Evolutionary conservation across 2,888 invertebrate species (phyloP).

Genomic region (Apodemia zela): DNA sequence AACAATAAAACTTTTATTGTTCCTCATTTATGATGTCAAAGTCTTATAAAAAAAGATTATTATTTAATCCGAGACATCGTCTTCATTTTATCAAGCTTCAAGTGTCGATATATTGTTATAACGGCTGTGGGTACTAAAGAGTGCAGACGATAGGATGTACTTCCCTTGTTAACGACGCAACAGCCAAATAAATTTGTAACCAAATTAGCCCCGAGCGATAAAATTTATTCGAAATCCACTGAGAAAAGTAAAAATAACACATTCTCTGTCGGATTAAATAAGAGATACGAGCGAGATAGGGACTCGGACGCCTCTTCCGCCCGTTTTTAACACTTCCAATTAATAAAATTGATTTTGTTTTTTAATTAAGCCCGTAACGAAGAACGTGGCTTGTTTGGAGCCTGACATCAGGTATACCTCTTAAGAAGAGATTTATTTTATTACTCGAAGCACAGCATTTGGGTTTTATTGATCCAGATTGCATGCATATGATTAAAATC

Average conservation of each 20-base stretch:
- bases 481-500: slow-evolving; percentile 44
- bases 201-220: slow-evolving; percentile 79
- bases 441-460: slow-evolving; percentile 68
- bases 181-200: slow-evolving; percentile 80
- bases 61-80: slow-evolving; percentile 76
- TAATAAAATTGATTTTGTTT: slow-evolving; percentile 81
- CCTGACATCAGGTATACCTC: slow-evolving; percentile 62
- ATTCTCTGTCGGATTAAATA: slow-evolving; percentile 78
- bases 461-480: slow-evolving; percentile 48
- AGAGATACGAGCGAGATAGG: slow-evolving; percentile 76
- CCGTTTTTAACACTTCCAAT: slow-evolving; percentile 80
- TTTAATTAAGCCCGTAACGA: slow-evolving; percentile 77
- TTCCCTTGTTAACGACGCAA: slow-evolving; percentile 75
- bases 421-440: slow-evolving; percentile 69
- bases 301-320: slow-evolving; percentile 69
- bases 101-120: slow-evolving; percentile 78
- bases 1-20: slow-evolving; percentile 65
- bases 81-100: slow-evolving; percentile 75
- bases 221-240: slow-evolving; percentile 79
- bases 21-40: slow-evolving; percentile 7
- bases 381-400: slow-evolving; percentile 66
- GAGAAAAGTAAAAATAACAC: slow-evolving; percentile 79
- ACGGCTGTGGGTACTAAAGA: slow-evolving; percentile 72
- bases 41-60: slow-evolving; percentile 43
- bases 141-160: slow-evolving; percentile 69